These are phyloP conservation scores for Eubasilissa regina DNA, from an alignment of 1,140 invertebrate genomes.

Conservation along the genomic window DNA sequence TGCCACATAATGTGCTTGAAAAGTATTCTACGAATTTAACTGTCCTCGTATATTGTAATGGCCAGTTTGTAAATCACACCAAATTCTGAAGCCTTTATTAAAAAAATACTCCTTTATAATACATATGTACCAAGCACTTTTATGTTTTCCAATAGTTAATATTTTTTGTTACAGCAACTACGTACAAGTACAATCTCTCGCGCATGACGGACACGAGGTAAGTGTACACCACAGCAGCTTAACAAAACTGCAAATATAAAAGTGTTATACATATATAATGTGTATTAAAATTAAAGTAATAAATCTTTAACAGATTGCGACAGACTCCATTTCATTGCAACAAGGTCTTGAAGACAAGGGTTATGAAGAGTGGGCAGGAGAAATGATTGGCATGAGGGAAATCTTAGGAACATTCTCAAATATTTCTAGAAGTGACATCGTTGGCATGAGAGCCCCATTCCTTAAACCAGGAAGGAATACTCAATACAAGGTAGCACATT, in stretches of 20 bases:
- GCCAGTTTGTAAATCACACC: too few species aligned
- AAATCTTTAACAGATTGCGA: slow-evolving; percentile 77
- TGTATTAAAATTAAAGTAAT: background rate
- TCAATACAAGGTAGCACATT: slow-evolving; percentile 84
- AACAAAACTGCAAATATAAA: too few species aligned
- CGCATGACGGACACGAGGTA: slow-evolving; percentile 89
- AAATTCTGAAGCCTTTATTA: background rate
- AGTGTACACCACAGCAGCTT: slow-evolving; percentile 29
- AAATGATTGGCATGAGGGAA: slow-evolving; percentile 95
- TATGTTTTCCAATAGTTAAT: background rate
- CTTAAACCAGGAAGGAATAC: slow-evolving; percentile 92
- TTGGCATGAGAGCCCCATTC: slow-evolving; percentile 92
- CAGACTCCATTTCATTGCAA: slow-evolving; percentile 89
- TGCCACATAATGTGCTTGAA: too few species aligned
- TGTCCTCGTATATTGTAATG: too few species aligned
- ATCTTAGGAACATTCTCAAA: slow-evolving; percentile 88
- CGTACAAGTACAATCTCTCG: slow-evolving; percentile 90
- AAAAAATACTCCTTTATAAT: background rate
- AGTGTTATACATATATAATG: background rate
- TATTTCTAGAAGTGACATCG: slow-evolving; percentile 85
- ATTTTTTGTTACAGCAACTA: slow-evolving; percentile 82
- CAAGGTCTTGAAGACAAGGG: slow-evolving; percentile 89
- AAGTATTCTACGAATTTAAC: too few species aligned
- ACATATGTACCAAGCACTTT: background rate
- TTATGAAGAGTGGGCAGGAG: slow-evolving; percentile 92